Evolutionary conservation across 2,888 invertebrate species (phyloP), one percentile per base, ranked within the genome.

Genomic region (Clivina fossor): DNA sequence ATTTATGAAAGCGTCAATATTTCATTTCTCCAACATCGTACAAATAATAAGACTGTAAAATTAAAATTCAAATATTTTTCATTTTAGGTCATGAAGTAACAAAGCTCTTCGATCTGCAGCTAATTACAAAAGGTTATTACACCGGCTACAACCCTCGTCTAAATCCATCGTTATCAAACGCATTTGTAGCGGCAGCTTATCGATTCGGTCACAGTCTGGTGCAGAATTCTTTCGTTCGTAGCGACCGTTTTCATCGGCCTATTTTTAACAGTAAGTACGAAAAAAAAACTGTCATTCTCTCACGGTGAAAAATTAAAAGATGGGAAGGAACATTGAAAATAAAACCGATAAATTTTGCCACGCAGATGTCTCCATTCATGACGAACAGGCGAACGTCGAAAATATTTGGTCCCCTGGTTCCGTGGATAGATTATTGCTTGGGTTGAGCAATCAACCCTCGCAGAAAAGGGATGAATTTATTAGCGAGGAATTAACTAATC

Each of bases 141-240:
- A 76, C 79, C 2, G 82, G 82, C 4, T 91, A 91, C 69, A 83
- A 85, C 66, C 72, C 79, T 0, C 81, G 81, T 59, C 75, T 83
- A 2, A 87, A 90, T 74, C 85, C 90, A 0, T 82, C 83, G 2
- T 80, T 90, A 0, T 86, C 88, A 1, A 91, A 90, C 70, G 79
- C 86, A 0, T 92, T 92, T 72, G 82, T 86, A 0, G 81, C 90
- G 0, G 90, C 91, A 0, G 92, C 92, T 2, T 92, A 89, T 71
- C 79, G 92, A 16, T 92, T 92, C 70, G 92, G 92, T 0, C 92
- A 92, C 70, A 91, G 92, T 35, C 74, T 94, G 60, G 90, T 93
- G 2, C 90, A 92, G 66, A 81, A 82, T 4, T 83, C 85, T 7
- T 86, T 92, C 69, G 76, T 88, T 60, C 78, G 91, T 58, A 86